Evolutionary conservation across 2,113 vertebrate species (phyloP).

Genomic region (Hyperopisus bebe): DNA sequence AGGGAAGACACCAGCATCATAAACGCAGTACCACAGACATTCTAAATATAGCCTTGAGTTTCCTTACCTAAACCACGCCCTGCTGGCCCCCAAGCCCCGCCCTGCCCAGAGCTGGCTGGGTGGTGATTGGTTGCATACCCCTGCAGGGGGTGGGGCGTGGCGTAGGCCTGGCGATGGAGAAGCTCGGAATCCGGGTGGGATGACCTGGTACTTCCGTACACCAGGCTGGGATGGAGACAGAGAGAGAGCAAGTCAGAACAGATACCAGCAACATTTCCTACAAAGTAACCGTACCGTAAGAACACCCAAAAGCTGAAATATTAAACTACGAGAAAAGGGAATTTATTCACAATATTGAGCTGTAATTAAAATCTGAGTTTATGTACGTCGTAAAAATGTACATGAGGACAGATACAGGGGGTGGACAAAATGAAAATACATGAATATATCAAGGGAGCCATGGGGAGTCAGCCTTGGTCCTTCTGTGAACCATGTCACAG

Average conservation of each 20-base stretch:
- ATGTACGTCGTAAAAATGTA: neutral
- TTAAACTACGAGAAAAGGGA: neutral
- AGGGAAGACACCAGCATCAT: neutral
- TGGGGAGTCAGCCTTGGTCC: neutral
- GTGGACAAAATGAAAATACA: neutral
- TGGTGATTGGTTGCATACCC: conserved; percentile 87
- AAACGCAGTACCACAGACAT: neutral
- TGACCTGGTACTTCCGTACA: conserved; percentile 81
- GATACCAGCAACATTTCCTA: neutral
- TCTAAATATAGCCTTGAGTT: neutral
- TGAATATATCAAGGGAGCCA: neutral
- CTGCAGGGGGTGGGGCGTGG: conserved; percentile 76
- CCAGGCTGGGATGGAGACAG: conserved; percentile 59
- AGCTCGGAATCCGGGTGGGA: conserved; percentile 82
- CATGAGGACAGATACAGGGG: neutral
- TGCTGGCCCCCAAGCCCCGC: conserved; percentile 54
- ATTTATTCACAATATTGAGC: neutral
- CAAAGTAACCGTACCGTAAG: neutral
- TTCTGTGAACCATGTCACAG: neutral
- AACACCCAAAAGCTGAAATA: neutral
- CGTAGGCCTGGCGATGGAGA: conserved; percentile 78
- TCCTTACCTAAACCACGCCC: conserved; percentile 58
- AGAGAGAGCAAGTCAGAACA: neutral
- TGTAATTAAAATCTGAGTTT: neutral
- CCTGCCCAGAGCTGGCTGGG: conserved; percentile 65